Evolutionary conservation across 2,113 vertebrate genomes (phyloP).

Genomic region (human (Homo sapiens)): DNA sequence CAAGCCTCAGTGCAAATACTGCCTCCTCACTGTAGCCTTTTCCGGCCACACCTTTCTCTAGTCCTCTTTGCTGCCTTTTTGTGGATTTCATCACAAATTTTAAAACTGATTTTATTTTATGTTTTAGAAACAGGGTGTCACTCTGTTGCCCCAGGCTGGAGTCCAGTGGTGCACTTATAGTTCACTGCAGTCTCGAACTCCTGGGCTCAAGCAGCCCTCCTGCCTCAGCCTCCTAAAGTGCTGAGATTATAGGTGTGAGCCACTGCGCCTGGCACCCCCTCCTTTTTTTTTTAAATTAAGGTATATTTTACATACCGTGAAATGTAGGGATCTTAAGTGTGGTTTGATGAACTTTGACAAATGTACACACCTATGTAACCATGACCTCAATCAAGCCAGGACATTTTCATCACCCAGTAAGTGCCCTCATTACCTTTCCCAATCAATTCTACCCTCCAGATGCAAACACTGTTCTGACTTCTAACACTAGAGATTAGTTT

Average conservation of each 20-base stretch:
- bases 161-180: background rate
- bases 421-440: background rate
- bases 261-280: no score
- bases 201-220: background rate
- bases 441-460: background rate
- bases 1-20: background rate
- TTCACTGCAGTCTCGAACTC: background rate
- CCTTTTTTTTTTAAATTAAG: background rate
- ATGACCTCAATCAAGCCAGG: background rate
- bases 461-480: background rate
- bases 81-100: background rate
- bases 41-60: background rate
- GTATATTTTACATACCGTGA: background rate
- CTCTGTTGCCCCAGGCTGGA: background rate
- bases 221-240: background rate
- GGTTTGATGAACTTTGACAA: background rate
- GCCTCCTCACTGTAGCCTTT: background rate
- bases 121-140: background rate
- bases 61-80: background rate
- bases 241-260: background rate
- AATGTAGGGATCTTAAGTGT: background rate
- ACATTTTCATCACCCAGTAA: background rate
- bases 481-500: background rate
- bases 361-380: background rate
- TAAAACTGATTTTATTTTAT: background rate